Base-by-base conservation (phyloP, 2,888 invertebrate genomes). In the Mechanitis mazaeus region DNA sequence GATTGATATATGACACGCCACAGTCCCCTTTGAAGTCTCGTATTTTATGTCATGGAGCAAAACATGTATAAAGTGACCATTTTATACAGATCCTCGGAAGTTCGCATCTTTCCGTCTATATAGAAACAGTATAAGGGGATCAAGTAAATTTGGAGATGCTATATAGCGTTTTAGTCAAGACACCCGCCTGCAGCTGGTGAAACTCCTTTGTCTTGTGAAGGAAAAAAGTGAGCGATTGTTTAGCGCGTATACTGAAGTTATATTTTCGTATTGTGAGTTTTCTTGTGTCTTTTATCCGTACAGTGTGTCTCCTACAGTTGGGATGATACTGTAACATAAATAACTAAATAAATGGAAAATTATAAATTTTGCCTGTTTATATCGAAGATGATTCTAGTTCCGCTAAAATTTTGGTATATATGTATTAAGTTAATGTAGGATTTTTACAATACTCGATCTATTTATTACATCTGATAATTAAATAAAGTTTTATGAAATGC, bases 141-240 rank as follows among this genome's bases (percentile, higher is more conserved):
- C 81, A 71, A 67, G 54, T 68, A 68, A 77, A 63, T 61, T 65
- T 81, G 83, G 87, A 68, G 60, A 61, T 60, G 54, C 68, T 68
- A 78, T 77, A 79, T 77, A 80, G 74, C 75, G 70, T 75, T 77
- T 76, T 74, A 76, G 76, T 75, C 76, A 78, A 72, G 72, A 71
- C 68, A 79, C 71, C 72, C 76, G 82, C 84, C 83, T 75, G 77
- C 77, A 81, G 84, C 80, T 68, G 70, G 80, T 64, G 63, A 64
- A 68, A 63, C 76, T 76, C 78, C 78, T 84, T 86, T 85, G 84
- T 85, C 73, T 76, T 72, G 66, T 74, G 73, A 76, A 75, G 77
- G 75, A 77, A 81, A 82, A 83, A 80, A 80, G 76, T 81, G 80
- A 85, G 80, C 77, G 84, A 85, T 85, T 85, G 81, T 85, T 81